A percentile compares a stretch with the other conserved stretches of the same genome.
Evolutionary conservation across 2,797 vertebrate genomes (phyloP).

Genomic region (Staurois parvus): DNA sequence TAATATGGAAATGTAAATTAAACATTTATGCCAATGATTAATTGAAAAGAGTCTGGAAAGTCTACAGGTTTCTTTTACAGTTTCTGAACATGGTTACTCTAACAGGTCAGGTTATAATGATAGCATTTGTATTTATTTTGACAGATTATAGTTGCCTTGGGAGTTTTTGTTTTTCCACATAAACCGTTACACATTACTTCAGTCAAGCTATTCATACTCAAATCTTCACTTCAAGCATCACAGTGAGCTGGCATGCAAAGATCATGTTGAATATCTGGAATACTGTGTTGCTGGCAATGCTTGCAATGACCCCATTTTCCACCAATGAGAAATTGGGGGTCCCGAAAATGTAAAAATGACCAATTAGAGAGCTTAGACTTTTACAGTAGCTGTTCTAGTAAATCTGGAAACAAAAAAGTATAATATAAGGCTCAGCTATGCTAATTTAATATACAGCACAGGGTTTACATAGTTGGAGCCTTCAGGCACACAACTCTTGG

Average conservation of each 20-base stretch:
- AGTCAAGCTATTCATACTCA: neutral
- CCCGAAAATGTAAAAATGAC: neutral
- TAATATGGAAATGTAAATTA: slow-evolving; percentile 45
- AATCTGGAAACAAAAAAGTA: neutral
- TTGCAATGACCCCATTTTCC: neutral
- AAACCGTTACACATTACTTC: neutral
- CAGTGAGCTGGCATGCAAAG: neutral
- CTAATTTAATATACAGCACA: neutral
- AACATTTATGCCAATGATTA: slow-evolving; percentile 37
- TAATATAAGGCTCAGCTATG: neutral
- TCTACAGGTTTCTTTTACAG: slow-evolving; percentile 2
- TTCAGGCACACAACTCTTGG: neutral
- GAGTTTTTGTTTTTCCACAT: neutral
- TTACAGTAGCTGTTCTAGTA: neutral
- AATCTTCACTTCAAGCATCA: neutral
- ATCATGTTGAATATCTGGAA: neutral
- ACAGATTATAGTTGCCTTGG: neutral
- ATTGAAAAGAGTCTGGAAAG: slow-evolving; percentile 5
- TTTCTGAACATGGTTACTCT: neutral
- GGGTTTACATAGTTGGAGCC: neutral
- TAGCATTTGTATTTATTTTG: neutral
- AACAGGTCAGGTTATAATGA: neutral
- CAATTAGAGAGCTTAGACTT: neutral
- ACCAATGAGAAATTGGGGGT: neutral
- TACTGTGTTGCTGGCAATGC: neutral